Evolutionary conservation across 2,797 vertebrate species (phyloP).

Genomic region (Lycodopsis pacificus): DNA sequence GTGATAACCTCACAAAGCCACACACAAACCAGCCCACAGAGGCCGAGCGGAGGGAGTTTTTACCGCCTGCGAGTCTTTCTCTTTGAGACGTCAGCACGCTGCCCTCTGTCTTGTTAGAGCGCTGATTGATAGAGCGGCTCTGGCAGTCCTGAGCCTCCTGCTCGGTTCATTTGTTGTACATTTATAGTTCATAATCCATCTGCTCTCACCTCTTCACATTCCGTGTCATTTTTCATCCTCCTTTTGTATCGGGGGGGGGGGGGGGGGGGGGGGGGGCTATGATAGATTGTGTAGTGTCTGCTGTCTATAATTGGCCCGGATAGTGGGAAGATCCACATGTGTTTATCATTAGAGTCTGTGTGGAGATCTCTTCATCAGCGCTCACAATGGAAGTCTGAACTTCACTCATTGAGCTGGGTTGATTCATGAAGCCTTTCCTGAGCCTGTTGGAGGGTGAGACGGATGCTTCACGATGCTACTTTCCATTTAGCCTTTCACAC

Average conservation of each 20-base stretch:
- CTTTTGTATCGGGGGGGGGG: constrained; percentile 55
- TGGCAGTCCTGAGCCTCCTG: constrained; percentile 71
- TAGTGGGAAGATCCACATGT: constrained; percentile 73
- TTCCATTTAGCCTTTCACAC: constrained; percentile 10
- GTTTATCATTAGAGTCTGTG: constrained; percentile 65
- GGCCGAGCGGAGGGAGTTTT: not conserved
- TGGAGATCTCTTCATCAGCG: constrained; percentile 59
- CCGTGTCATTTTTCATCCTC: constrained; percentile 65
- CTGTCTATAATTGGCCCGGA: constrained; percentile 63
- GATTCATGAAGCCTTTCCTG: constrained; percentile 37
- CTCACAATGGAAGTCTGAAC: constrained; percentile 37
- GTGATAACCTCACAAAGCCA: constrained; percentile 26
- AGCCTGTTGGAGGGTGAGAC: constrained; percentile 5
- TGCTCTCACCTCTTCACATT: constrained; percentile 72
- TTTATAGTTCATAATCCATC: constrained; percentile 83
- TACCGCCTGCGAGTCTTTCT: constrained; percentile 35
- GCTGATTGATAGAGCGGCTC: constrained; percentile 79
- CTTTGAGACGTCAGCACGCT: constrained; percentile 46
- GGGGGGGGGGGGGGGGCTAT: constrained; percentile 35
- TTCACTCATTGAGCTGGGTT: constrained; percentile 5
- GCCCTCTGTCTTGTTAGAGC: constrained; percentile 77
- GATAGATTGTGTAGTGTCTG: constrained; percentile 69
- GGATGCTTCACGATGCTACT: not conserved
- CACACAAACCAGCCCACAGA: constrained; percentile 16
- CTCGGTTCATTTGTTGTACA: constrained; percentile 79